These are phyloP conservation scores for Tetheella fluctuosa DNA, from an alignment of 2,888 invertebrate genomes.

Conservation along the genomic window DNA sequence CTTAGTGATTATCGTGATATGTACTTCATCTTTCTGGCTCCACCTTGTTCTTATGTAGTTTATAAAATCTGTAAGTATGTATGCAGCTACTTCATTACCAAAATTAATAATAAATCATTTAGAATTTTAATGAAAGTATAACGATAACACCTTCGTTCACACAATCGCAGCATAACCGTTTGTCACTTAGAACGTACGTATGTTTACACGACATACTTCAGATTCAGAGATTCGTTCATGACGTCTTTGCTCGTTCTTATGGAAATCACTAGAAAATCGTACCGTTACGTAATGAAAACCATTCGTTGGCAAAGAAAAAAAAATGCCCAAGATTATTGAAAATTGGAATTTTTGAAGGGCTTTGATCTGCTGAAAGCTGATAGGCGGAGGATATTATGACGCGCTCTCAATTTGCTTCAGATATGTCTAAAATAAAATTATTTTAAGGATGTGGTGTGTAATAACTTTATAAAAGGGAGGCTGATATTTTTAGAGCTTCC, in stretches of 20 bases:
- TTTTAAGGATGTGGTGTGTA: conserved; percentile 8
- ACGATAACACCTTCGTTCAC: no score
- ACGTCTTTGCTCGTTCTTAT: conserved; percentile 42
- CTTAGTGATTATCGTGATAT: no score
- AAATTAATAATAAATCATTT: no score
- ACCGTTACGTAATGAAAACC: conserved; percentile 52
- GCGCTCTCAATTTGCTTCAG: conserved; percentile 18
- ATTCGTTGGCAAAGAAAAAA: conserved; percentile 42
- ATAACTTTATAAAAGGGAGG: conserved; percentile 15
- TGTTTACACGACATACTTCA: conserved; percentile 31
- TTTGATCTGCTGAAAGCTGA: conserved; percentile 37
- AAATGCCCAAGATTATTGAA: conserved; percentile 47
- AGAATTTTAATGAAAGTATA: no score
- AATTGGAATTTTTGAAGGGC: conserved; percentile 45
- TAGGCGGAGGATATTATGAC: conserved; percentile 27
- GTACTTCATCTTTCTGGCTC: no score
- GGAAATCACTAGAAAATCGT: conserved; percentile 54
- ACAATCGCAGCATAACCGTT: not conserved
- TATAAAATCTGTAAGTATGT: no score
- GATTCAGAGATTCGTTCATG: conserved; percentile 29
- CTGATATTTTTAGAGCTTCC: conserved; percentile 6
- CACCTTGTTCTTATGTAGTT: no score
- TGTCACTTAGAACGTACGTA: conserved; percentile 18
- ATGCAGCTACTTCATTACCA: no score
- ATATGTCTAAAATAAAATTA: conserved; percentile 16